These are phyloP conservation scores for Hippocampus guttulatus DNA, from an alignment of 2,113 vertebrate genomes.

Conservation along the genomic window DNA sequence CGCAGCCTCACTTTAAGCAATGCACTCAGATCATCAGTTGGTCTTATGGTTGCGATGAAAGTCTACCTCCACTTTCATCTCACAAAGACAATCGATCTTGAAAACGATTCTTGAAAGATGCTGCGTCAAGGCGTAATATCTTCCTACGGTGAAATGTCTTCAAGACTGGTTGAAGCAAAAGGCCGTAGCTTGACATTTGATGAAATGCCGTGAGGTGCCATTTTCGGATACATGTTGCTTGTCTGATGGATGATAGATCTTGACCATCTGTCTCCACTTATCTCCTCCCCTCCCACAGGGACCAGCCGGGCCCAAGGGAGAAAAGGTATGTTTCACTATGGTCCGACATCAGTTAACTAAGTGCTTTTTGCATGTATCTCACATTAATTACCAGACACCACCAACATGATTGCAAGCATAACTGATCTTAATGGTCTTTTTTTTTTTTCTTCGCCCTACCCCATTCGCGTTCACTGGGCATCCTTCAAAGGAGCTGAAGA, in stretches of 20 bases:
- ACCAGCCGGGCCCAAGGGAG: constrained; percentile 84
- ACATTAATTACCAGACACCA: constrained; percentile 12
- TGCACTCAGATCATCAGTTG: neutral
- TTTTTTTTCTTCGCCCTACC: constrained; percentile 25
- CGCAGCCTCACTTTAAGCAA: neutral
- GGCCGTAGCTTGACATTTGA: constrained; percentile 17
- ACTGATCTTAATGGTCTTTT: constrained; percentile 2
- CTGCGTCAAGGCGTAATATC: constrained; percentile 3
- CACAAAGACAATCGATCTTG: constrained; percentile 12
- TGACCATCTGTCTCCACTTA: constrained; percentile 49
- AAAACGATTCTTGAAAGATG: constrained; percentile 5
- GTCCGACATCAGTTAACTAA: constrained; percentile 13
- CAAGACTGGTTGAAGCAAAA: constrained; percentile 12
- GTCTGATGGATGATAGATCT: constrained; percentile 38
- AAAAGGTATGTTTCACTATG: constrained; percentile 79
- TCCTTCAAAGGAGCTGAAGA: constrained; percentile 39
- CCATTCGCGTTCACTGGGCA: constrained; percentile 9
- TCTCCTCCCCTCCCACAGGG: constrained; percentile 73
- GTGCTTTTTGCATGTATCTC: constrained; percentile 1
- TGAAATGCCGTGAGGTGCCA: constrained; percentile 11
- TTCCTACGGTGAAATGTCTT: constrained; percentile 18
- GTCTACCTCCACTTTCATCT: constrained; percentile 5
- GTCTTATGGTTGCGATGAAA: neutral
- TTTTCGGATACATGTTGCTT: constrained; percentile 29
- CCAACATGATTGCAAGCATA: neutral